These are phyloP conservation scores for Schizothorax lantsangensis DNA, from an alignment of 2,797 vertebrate species.

Conservation along the genomic window DNA sequence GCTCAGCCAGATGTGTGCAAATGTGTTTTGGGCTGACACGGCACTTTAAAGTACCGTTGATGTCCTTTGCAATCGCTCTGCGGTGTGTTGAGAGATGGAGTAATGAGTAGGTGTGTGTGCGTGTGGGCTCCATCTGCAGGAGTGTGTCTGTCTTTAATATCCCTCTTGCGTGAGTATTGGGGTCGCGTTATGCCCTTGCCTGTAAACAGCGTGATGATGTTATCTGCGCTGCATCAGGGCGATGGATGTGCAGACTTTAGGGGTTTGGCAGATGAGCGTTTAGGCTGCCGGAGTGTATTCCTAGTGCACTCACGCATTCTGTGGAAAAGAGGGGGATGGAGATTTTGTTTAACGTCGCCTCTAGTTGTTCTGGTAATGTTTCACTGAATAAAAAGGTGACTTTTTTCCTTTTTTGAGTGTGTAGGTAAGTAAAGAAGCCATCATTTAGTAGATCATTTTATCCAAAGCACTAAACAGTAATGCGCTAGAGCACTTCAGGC, in stretches of 20 bases:
- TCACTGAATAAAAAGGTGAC: not conserved
- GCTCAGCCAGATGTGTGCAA: slow-evolving; percentile 56
- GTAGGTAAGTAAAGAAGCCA: not conserved
- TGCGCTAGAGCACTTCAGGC: not conserved
- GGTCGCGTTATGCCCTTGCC: slow-evolving; percentile 43
- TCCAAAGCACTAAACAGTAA: not conserved
- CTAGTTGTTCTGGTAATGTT: slow-evolving; percentile 18
- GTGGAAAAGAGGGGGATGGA: slow-evolving; percentile 31
- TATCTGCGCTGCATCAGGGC: slow-evolving; percentile 49
- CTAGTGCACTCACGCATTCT: slow-evolving; percentile 46
- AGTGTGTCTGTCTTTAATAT: slow-evolving; percentile 57
- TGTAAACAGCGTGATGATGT: slow-evolving; percentile 54
- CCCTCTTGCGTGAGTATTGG: slow-evolving; percentile 51
- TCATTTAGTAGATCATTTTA: not conserved
- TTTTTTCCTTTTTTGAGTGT: not conserved
- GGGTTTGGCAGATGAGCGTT: slow-evolving; percentile 39
- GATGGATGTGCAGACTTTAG: slow-evolving; percentile 49
- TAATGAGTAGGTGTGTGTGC: slow-evolving; percentile 45
- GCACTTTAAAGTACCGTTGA: slow-evolving; percentile 49
- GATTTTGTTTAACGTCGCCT: slow-evolving; percentile 27
- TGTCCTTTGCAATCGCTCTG: slow-evolving; percentile 55
- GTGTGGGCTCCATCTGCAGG: slow-evolving; percentile 40
- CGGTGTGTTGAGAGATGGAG: slow-evolving; percentile 39
- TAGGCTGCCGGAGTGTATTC: slow-evolving; percentile 42
- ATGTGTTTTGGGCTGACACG: slow-evolving; percentile 47